phyloP scores from a whole-genome alignment of 2,888 invertebrate species.

The Dasysyrphus albostriatus region DNA sequence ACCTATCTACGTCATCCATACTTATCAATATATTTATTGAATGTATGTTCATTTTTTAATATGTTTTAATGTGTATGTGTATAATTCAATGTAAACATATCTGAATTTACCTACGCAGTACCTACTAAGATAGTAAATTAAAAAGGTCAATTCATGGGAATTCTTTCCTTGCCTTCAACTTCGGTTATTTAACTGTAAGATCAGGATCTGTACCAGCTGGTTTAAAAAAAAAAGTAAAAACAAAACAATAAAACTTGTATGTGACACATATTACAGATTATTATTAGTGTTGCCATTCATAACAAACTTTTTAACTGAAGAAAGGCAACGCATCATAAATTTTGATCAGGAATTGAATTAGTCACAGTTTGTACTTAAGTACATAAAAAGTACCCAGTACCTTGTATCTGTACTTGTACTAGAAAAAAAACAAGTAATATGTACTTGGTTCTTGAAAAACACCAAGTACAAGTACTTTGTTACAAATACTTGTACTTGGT shows the following conservation, averaged over 20 bases:
- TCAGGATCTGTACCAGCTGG: constrained; percentile 18
- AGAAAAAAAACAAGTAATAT: too few relatives aligned
- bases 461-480: too few relatives aligned
- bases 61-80: not conserved
- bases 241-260: not conserved
- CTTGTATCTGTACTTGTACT: too few relatives aligned
- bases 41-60: not conserved
- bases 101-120: too few relatives aligned
- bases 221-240: not conserved
- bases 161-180: not conserved
- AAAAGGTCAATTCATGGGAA: not conserved
- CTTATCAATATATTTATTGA: too few relatives aligned
- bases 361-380: too few relatives aligned
- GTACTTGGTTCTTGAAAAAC: too few relatives aligned
- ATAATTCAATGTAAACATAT: not conserved
- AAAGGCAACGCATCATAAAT: too few relatives aligned
- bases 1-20: constrained; percentile 1
- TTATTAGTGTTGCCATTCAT: not conserved
- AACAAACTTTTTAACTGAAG: too few relatives aligned
- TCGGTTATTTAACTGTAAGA: not conserved
- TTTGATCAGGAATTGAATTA: too few relatives aligned
- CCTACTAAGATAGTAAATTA: not conserved
- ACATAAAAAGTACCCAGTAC: too few relatives aligned
- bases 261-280: not conserved
- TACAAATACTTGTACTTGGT: too few relatives aligned